A percentile compares a stretch with the other conserved stretches of the same genome.
phyloP scores from a whole-genome alignment of 2,888 invertebrate species.

The Nebria salina region DNA sequence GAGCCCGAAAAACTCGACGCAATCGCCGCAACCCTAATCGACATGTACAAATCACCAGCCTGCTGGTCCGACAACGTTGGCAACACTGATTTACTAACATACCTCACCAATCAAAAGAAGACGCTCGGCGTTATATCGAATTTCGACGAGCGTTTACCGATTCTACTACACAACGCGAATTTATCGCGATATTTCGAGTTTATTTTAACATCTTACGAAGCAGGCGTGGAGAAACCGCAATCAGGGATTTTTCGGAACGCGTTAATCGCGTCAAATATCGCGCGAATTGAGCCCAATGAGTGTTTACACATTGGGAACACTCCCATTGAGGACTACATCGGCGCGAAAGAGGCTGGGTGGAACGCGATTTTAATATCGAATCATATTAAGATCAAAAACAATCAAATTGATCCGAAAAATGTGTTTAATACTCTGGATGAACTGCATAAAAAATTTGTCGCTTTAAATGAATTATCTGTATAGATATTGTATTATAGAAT shows the following conservation, averaged over 20 bases:
- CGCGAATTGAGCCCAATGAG: constrained; percentile 66
- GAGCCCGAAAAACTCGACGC: constrained; percentile 61
- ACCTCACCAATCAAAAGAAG: constrained; percentile 64
- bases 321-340: constrained; percentile 78
- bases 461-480: constrained; percentile 19
- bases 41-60: constrained; percentile 74
- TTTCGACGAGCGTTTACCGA: constrained; percentile 82
- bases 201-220: constrained; percentile 80
- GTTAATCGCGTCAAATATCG: constrained; percentile 63
- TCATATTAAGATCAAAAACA: constrained; percentile 60
- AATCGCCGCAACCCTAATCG: constrained; percentile 70
- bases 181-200: constrained; percentile 82
- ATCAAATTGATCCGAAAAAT: constrained; percentile 60
- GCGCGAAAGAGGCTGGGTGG: constrained; percentile 81
- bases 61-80: constrained; percentile 81
- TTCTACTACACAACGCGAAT: constrained; percentile 72
- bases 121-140: constrained; percentile 85
- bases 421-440: constrained; percentile 65
- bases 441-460: constrained; percentile 61
- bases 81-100: constrained; percentile 70
- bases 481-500: no score
- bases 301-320: constrained; percentile 88
- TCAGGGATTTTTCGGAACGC: constrained; percentile 76
- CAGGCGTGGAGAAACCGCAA: constrained; percentile 80
- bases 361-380: constrained; percentile 67